These are phyloP conservation scores for Linnaemya tessellans DNA, from an alignment of 2,888 invertebrate species.

Conservation along the genomic window DNA sequence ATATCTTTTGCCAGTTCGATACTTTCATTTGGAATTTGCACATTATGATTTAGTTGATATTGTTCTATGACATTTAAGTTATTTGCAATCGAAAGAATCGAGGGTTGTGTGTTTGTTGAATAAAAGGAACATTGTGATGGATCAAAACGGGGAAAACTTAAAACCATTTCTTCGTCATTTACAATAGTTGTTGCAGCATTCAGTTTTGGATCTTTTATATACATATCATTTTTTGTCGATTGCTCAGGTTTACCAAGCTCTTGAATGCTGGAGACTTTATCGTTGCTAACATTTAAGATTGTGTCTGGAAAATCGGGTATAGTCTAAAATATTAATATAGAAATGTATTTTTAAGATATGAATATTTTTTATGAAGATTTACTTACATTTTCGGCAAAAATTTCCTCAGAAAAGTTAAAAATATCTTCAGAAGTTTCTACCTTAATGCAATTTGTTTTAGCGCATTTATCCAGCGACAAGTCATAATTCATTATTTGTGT, in stretches of 20 bases:
- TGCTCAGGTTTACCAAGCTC: not conserved
- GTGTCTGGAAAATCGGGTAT: slow-evolving; percentile 80
- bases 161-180: slow-evolving; percentile 59
- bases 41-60: slow-evolving; percentile 46
- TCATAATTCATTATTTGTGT: slow-evolving; percentile 59
- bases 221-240: not conserved
- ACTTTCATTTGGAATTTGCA: slow-evolving; percentile 68
- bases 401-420: slow-evolving; percentile 58
- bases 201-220: slow-evolving; percentile 61
- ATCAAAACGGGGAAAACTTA: slow-evolving; percentile 47
- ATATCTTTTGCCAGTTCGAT: slow-evolving; percentile 62
- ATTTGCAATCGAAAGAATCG: slow-evolving; percentile 55
- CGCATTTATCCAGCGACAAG: slow-evolving; percentile 26
- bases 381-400: slow-evolving; percentile 65
- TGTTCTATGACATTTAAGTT: slow-evolving; percentile 61
- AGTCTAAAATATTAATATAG: slow-evolving; percentile 65
- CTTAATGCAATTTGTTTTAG: slow-evolving; percentile 23
- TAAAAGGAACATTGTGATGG: not conserved
- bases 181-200: slow-evolving; percentile 40
- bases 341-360: not conserved
- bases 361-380: not conserved
- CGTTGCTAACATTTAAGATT: slow-evolving; percentile 73
- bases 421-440: slow-evolving; percentile 32
- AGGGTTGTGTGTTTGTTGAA: not conserved
- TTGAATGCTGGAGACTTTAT: slow-evolving; percentile 13